phyloP scores from a whole-genome alignment of 2,113 vertebrate species.

The Apodemus sylvaticus region DNA sequence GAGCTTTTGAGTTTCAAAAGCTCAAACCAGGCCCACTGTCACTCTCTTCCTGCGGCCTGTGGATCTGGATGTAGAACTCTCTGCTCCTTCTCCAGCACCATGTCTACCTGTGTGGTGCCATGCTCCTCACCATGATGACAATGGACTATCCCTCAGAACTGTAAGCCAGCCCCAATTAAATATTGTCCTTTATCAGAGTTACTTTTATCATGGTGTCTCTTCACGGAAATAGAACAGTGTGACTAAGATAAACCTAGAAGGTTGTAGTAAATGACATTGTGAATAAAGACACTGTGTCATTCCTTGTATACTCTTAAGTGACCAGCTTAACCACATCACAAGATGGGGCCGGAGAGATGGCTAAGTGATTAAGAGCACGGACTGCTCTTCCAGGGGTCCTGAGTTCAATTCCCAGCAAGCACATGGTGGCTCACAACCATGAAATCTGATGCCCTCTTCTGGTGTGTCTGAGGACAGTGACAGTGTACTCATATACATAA shows the following conservation, averaged over 20 bases:
- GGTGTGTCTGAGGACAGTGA: no score
- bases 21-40: neutral
- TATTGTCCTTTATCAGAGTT: neutral
- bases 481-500: no score
- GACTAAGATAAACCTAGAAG: neutral
- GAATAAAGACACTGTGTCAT: constrained; percentile 19
- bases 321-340: neutral
- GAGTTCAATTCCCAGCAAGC: no score
- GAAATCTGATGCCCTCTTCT: no score
- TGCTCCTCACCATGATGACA: neutral
- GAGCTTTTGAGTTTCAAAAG: neutral
- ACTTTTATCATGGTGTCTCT: neutral
- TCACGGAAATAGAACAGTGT: neutral
- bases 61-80: neutral
- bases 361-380: no score
- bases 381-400: no score
- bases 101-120: neutral
- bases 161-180: neutral
- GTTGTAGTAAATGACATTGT: neutral
- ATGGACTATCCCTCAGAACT: neutral
- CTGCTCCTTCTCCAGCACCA: neutral
- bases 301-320: neutral
- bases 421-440: no score
- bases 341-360: no score
- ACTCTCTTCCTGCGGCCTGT: neutral